Conservation (phyloP, 2,113 vertebrate genomes). For the Apaloderma vittatum region DNA sequence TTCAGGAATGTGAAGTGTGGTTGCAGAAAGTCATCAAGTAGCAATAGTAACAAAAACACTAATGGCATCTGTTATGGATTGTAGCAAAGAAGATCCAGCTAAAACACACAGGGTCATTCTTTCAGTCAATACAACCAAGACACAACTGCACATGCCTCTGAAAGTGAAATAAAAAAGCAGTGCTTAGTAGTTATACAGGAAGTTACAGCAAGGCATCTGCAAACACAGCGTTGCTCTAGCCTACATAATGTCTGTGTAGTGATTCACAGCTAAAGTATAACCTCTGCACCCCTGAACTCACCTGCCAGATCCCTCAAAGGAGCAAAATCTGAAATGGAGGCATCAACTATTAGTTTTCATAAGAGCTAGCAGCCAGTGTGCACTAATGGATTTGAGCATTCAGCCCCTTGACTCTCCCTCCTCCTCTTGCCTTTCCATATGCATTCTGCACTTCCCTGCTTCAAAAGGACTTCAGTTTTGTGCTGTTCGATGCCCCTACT, state of each 20-base stretch:
- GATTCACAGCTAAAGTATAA: background rate
- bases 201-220: background rate
- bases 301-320: background rate
- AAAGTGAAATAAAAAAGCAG: background rate
- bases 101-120: conserved; percentile 51
- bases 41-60: conserved; percentile 43
- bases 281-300: background rate
- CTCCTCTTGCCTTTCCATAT: background rate
- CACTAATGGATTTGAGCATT: background rate
- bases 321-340: background rate
- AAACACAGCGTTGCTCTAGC: background rate
- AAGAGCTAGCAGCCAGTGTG: background rate
- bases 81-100: conserved; percentile 50
- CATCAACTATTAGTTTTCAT: background rate
- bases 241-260: background rate
- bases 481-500: background rate
- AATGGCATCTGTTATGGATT: conserved; percentile 60
- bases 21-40: conserved; percentile 61
- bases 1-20: conserved; percentile 68
- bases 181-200: background rate
- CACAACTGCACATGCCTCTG: background rate
- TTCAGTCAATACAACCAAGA: conserved; percentile 13
- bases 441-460: background rate
- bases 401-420: background rate
- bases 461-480: background rate